These are phyloP conservation scores for Mimas tiliae DNA, from an alignment of 2,888 invertebrate species.

Conservation along the genomic window DNA sequence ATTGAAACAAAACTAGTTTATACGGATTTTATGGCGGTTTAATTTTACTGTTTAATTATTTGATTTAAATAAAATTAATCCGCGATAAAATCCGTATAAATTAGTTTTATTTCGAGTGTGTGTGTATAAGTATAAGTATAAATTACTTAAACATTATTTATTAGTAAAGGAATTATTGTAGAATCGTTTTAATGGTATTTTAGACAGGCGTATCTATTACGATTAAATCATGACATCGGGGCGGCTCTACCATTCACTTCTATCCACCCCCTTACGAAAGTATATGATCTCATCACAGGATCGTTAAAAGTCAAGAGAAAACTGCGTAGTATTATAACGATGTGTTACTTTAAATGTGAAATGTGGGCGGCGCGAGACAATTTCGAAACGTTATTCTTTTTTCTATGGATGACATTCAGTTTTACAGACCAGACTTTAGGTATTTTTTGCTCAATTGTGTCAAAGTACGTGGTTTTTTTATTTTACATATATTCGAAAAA, in stretches of 20 bases:
- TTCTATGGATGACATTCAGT: neutral
- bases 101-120: too few species aligned
- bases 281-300: neutral
- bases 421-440: neutral
- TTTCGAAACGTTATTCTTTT: conserved; percentile 7
- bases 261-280: neutral
- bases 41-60: too few species aligned
- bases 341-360: conserved; percentile 12
- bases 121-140: too few species aligned
- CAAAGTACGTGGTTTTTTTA: neutral
- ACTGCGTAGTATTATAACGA: neutral
- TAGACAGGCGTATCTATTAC: neutral
- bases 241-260: neutral
- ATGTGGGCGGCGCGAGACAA: conserved; percentile 4
- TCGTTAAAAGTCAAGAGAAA: conserved; percentile 23
- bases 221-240: neutral
- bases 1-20: too few species aligned
- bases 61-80: too few species aligned
- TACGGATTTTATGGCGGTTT: too few species aligned
- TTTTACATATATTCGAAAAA: too few species aligned
- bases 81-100: too few species aligned
- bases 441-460: neutral
- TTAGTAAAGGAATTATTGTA: too few species aligned
- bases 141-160: too few species aligned
- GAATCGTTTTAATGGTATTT: too few species aligned